Conservation (phyloP, 2,797 vertebrate genomes). For the Lateolabrax maculatus region DNA sequence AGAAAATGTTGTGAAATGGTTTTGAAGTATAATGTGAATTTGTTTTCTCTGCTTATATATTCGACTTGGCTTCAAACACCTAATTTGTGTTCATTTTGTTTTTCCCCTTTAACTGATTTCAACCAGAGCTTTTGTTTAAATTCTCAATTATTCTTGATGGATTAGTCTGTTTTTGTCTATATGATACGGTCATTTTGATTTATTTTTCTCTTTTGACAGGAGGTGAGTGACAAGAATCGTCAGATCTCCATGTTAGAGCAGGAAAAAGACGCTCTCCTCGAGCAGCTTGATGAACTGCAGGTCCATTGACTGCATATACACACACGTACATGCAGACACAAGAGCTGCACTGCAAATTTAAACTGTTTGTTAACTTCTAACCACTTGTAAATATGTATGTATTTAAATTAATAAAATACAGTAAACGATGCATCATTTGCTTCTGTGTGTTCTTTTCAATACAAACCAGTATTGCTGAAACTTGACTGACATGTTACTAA, state of each 20-base stretch:
- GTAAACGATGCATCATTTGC: neutral
- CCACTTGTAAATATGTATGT: slow-evolving; percentile 77
- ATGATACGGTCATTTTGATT: neutral
- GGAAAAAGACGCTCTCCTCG: slow-evolving; percentile 77
- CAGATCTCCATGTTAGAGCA: slow-evolving; percentile 81
- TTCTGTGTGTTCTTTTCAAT: slow-evolving; percentile 4
- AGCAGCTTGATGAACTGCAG: slow-evolving; percentile 69
- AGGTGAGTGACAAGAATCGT: slow-evolving; percentile 78
- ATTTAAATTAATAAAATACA: slow-evolving; percentile 69
- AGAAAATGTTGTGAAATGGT: too few relatives aligned
- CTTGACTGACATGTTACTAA: neutral
- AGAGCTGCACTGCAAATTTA: too few relatives aligned
- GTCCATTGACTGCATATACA: slow-evolving; percentile 43
- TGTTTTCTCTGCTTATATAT: neutral
- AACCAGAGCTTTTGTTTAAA: neutral
- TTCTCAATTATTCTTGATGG: neutral
- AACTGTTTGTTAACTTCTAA: slow-evolving; percentile 4
- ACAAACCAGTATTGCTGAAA: neutral
- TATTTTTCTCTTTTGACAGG: slow-evolving; percentile 62
- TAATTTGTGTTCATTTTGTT: neutral
- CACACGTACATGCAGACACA: neutral
- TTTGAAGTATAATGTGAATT: neutral
- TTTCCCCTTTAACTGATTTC: neutral
- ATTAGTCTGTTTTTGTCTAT: neutral
- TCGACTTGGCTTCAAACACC: neutral